phyloP scores from a whole-genome alignment of 1,140 invertebrate species.

The Latrodectus geometricus region DNA sequence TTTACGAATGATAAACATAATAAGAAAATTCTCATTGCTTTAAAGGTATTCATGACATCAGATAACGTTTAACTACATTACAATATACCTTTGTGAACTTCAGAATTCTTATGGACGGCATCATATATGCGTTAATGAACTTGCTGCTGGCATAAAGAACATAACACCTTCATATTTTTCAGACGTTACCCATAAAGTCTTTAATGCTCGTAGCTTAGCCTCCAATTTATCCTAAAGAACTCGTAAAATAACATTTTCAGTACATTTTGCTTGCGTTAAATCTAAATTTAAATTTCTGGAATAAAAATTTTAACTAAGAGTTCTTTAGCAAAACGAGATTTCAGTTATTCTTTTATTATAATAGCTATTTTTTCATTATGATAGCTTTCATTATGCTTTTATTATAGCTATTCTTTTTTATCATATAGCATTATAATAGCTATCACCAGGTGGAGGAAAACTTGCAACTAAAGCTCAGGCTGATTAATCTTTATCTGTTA shows the following conservation, averaged over 20 bases:
- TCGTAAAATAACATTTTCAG: not conserved
- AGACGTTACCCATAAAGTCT: slow-evolving; percentile 66
- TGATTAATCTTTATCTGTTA: not conserved
- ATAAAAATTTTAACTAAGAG: slow-evolving; percentile 67
- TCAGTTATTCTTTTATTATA: slow-evolving; percentile 58
- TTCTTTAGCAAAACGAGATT: slow-evolving; percentile 66
- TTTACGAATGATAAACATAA: too few species aligned
- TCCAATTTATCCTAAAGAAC: slow-evolving; percentile 62
- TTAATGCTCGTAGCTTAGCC: slow-evolving; percentile 66
- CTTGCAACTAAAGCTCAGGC: not conserved
- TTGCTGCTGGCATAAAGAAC: slow-evolving; percentile 62
- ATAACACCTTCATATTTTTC: slow-evolving; percentile 68
- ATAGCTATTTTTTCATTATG: too few species aligned
- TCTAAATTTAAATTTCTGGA: slow-evolving; percentile 65
- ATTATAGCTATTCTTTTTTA: too few species aligned
- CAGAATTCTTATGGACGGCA: too few species aligned
- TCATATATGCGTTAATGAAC: too few species aligned
- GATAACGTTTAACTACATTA: too few species aligned
- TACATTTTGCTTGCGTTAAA: not conserved
- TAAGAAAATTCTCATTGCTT: too few species aligned
- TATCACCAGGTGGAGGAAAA: slow-evolving; percentile 7
- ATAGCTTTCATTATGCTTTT: too few species aligned
- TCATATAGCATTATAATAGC: slow-evolving; percentile 23
- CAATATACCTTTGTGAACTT: too few species aligned
- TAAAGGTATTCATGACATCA: too few species aligned